Evolutionary conservation across 2,797 vertebrate genomes (phyloP).

Genomic region (Chaetophractus vellerosus): DNA sequence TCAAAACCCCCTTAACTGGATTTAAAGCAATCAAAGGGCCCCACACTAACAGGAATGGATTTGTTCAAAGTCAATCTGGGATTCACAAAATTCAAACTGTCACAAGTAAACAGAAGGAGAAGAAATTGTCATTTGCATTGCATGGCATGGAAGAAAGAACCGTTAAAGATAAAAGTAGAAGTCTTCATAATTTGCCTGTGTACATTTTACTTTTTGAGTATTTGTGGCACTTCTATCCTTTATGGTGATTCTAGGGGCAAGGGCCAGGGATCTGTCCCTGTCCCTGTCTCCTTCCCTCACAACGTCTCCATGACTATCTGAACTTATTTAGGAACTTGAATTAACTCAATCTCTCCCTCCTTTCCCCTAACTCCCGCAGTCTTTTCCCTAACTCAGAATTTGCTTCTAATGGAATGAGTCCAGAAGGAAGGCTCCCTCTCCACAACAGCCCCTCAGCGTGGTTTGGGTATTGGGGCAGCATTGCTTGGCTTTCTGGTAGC

Average conservation of each 20-base stretch:
- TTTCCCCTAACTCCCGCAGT: no score
- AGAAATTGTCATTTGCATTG: not conserved
- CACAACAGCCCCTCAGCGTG: not conserved
- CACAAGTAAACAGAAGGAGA: no score
- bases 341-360: no score
- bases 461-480: not conserved
- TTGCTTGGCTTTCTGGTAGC: not conserved
- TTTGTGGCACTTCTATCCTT: accelerated
- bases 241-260: accelerated
- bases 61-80: no score
- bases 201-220: not conserved
- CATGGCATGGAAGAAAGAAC: accelerated
- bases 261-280: not conserved
- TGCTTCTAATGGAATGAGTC: no score
- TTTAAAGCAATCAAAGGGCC: no score
- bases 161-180: not conserved
- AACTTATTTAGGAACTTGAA: no score
- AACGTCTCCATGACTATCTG: no score
- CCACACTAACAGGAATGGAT: no score
- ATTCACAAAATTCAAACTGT: no score
- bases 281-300: accelerated
- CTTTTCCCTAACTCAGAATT: not conserved
- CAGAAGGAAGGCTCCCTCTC: not conserved
- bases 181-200: no score
- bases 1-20: no score